Base-by-base conservation (phyloP, 1,140 invertebrate species). In the Nomia melanderi region DNA sequence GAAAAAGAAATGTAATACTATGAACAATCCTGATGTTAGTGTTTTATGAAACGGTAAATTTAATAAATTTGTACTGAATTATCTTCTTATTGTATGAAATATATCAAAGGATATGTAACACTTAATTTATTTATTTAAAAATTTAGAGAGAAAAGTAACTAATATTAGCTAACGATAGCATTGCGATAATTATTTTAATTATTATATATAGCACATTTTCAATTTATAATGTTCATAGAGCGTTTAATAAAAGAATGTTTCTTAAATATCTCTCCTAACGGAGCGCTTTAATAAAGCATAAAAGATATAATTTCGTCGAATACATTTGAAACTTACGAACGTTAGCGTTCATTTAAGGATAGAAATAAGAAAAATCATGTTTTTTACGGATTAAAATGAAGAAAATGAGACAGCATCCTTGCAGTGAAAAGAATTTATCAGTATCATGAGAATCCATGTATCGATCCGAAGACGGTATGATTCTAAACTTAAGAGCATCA, bases 381-480 rank as follows among this genome's bases (percentile, higher is more conserved):
- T 65, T 63, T 1, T n/a, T 3, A 4, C 17, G 2, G 2, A 9
- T 14, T 17, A n/a, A 0, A 31, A 74, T 1, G 17, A n/a, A 20
- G 41, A 67, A 59, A 12, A 56, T 20, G 14, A 54, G 8, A 67
- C 72, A 75, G 72, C 72, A 59, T 67, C 72, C 63, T 2, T 5
- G 33, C 7, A 1, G 29, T 12, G 20, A 57, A 12, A n/a, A 54
- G 14, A 47, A 75, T 75, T 47, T n/a, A 57, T 66, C 62, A 20
- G 50, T 14, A 50, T 47, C 27, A 54, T 29, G 47, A 17, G 33
- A 31, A 76, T 65, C 25, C 54, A 39, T 23, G 12, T 69, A 76
- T 76, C 54, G 73, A 76, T 76, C 73, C 64, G n/a, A 60, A 60
- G 23, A 36, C 17, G 25, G 23, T n/a, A 20, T 33, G 54, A 60